A percentile compares a stretch with the other conserved stretches of the same genome.
These are phyloP conservation scores for Lepidurus apus DNA, from an alignment of 1,140 invertebrate species.

Conservation along the genomic window DNA sequence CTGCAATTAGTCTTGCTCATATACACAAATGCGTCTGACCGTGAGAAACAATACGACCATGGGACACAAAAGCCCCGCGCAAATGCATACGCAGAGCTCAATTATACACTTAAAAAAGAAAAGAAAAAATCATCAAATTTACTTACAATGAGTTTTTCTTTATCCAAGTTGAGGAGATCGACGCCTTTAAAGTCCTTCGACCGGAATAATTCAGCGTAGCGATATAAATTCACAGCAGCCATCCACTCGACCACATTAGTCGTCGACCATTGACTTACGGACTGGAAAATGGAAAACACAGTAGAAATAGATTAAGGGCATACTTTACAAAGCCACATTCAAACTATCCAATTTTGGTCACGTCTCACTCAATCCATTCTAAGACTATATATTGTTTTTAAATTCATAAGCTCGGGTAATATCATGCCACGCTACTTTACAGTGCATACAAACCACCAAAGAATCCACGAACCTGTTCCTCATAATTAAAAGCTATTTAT, in stretches of 20 bases:
- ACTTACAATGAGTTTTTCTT: conserved; percentile 63
- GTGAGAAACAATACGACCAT: too few species aligned
- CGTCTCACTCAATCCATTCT: not conserved
- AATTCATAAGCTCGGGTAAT: not conserved
- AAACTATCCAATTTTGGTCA: not conserved
- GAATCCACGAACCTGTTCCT: too few species aligned
- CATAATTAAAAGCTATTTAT: too few species aligned
- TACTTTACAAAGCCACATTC: not conserved
- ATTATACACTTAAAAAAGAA: not conserved
- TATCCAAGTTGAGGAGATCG: conserved; percentile 59
- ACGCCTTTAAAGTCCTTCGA: conserved; percentile 64
- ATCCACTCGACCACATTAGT: conserved; percentile 69
- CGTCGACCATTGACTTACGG: conserved; percentile 62
- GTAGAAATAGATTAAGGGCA: not conserved
- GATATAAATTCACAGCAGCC: conserved; percentile 63
- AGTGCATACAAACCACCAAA: not conserved
- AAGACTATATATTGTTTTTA: not conserved
- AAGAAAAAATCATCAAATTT: not conserved
- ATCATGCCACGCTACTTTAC: not conserved
- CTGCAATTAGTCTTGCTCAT: too few species aligned
- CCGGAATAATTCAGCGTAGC: conserved; percentile 65
- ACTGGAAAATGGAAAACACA: conserved; percentile 50
- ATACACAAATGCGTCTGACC: too few species aligned
- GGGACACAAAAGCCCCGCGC: not conserved
- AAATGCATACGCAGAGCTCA: not conserved